Conservation (phyloP, 2,797 vertebrate genomes). For the Brachyrhaphis roseni region DNA sequence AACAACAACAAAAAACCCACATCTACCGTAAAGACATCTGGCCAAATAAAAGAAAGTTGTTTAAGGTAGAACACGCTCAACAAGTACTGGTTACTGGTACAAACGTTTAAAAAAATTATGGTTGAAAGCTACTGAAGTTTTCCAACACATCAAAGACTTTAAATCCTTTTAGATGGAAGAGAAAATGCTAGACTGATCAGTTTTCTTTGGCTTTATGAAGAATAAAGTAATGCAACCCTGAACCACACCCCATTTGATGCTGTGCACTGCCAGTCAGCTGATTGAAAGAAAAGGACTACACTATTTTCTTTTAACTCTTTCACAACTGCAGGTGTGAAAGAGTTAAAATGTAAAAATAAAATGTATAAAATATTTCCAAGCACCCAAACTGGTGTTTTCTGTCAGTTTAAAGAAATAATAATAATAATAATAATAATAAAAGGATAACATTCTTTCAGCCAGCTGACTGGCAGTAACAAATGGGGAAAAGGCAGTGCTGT, state of each 20-base stretch:
- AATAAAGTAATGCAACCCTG: neutral
- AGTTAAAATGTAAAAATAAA: neutral
- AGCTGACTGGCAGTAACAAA: neutral
- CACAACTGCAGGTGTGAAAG: neutral
- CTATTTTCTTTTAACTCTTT: no score
- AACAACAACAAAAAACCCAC: neutral
- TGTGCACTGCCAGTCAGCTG: neutral
- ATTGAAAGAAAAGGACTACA: neutral
- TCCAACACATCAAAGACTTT: neutral
- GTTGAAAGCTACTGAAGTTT: neutral
- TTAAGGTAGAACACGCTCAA: constrained; percentile 47
- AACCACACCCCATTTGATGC: neutral
- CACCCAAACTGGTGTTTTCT: neutral
- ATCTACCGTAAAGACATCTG: constrained; percentile 1
- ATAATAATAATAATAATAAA: no score
- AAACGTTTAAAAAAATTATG: neutral
- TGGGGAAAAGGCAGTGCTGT: neutral
- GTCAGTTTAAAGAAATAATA: neutral
- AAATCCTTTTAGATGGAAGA: neutral
- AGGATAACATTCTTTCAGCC: neutral
- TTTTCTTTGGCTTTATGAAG: neutral
- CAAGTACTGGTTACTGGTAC: neutral
- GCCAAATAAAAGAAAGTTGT: constrained; percentile 19
- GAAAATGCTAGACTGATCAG: neutral
- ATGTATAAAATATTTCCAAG: neutral